These are phyloP conservation scores for Beroe forskalii DNA, from an alignment of 37 sponge, comb jelly and placozoan genomes.

Conservation along the genomic window DNA sequence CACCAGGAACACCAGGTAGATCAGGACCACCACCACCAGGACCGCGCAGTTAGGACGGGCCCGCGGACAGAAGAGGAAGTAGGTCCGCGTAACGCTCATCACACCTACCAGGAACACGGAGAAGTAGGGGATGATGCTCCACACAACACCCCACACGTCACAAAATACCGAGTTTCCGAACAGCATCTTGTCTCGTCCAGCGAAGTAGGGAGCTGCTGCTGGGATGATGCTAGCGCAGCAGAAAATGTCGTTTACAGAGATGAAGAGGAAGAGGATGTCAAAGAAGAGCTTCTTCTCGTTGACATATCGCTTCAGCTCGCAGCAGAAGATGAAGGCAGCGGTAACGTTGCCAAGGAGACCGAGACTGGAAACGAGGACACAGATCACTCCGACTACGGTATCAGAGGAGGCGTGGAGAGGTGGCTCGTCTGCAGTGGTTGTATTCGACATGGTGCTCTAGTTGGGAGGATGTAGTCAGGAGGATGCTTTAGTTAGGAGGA, in stretches of 20 bases:
- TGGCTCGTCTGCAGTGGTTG: too few species aligned
- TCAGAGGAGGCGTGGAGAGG: too few species aligned
- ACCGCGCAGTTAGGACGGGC: background rate
- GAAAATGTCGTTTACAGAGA: background rate
- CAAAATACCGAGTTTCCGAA: background rate
- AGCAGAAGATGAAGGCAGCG: background rate
- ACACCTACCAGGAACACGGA: background rate
- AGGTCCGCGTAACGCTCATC: background rate
- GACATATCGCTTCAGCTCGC: background rate
- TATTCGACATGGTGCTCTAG: too few species aligned
- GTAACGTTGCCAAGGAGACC: constrained; percentile 9
- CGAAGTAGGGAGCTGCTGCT: background rate
- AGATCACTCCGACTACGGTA: background rate
- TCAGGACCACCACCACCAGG: background rate
- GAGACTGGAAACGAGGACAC: background rate
- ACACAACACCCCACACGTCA: background rate
- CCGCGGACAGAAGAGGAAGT: constrained; percentile 11
- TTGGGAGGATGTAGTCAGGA: too few species aligned
- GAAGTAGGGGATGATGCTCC: constrained; percentile 11
- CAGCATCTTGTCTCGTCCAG: background rate
- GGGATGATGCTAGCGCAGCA: background rate
- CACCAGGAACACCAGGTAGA: background rate
- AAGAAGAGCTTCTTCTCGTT: constrained; percentile 29
- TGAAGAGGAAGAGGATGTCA: constrained; percentile 3
- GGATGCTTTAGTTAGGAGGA: too few species aligned